Evolutionary conservation across 2,797 vertebrate genomes (phyloP).

Genomic region (Muscicapa comitata): DNA sequence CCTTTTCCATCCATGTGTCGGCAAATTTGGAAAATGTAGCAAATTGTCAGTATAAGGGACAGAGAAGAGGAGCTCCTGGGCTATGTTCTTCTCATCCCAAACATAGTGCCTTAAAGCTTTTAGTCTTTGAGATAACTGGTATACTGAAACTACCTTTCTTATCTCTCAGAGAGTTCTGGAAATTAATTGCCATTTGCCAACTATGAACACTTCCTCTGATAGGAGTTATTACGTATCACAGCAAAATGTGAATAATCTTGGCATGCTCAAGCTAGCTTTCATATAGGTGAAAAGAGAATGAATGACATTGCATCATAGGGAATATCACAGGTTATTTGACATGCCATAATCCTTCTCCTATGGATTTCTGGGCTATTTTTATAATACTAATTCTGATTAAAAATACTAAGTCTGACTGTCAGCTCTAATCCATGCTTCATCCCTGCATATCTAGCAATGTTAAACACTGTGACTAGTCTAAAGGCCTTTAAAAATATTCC

Average conservation of each 20-base stretch:
- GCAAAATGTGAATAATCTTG: neutral
- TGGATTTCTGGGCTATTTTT: conserved; percentile 29
- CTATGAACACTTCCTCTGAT: neutral
- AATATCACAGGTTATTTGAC: neutral
- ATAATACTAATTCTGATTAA: conserved; percentile 9
- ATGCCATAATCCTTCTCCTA: neutral
- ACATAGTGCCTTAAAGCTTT: neutral
- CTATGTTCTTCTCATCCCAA: neutral
- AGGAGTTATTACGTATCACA: neutral
- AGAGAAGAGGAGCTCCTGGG: neutral
- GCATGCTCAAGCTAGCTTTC: neutral
- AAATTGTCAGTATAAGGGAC: neutral
- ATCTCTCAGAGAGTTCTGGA: neutral
- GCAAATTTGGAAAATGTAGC: neutral
- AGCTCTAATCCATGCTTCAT: conserved; percentile 3
- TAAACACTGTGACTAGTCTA: neutral
- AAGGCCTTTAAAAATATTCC: neutral
- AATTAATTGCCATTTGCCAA: neutral
- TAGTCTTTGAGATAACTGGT: neutral
- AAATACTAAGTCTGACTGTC: conserved; percentile 14
- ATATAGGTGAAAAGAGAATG: neutral
- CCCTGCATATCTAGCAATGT: neutral
- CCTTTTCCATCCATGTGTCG: neutral
- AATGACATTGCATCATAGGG: neutral
- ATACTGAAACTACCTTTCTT: neutral